Percentiles rank a stretch among this genome's conserved stretches.
phyloP scores from a whole-genome alignment of 2,888 invertebrate genomes.

The Adelphocoris suturalis region DNA sequence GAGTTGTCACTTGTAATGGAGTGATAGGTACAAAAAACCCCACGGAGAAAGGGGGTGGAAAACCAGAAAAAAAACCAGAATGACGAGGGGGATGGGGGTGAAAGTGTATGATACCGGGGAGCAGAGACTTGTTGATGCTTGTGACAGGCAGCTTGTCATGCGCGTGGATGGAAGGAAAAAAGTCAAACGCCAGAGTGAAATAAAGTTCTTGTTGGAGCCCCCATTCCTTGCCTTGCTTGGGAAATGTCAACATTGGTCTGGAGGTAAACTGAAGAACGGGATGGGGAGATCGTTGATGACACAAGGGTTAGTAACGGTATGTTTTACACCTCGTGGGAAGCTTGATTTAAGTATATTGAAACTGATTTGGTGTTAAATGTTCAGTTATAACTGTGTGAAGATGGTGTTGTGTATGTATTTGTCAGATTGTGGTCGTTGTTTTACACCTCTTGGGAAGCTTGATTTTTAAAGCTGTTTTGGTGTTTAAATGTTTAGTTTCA shows the following conservation, averaged over 20 bases:
- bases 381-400: too few species aligned
- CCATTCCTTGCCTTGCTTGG: not conserved
- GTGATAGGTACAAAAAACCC: conserved; percentile 65
- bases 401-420: too few species aligned
- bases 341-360: too few species aligned
- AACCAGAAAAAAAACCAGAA: not conserved
- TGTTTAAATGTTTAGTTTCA: too few species aligned
- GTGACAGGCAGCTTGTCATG: conserved; percentile 68
- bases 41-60: not conserved
- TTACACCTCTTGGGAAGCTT: too few species aligned
- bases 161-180: conserved; percentile 53
- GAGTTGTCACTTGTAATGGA: conserved; percentile 69
- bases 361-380: too few species aligned
- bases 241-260: conserved; percentile 35
- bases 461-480: too few species aligned
- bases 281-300: too few species aligned
- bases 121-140: conserved; percentile 68
- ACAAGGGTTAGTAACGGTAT: not conserved
- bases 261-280: not conserved
- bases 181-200: not conserved
- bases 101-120: conserved; percentile 31
- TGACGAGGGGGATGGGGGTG: not conserved
- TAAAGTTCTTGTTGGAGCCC: conserved; percentile 43
- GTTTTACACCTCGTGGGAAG: too few species aligned
- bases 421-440: too few species aligned